A percentile compares a stretch with the other conserved stretches of the same genome.
Evolutionary conservation across 53 echinoderm and acorn worm genomes (phyloP).

Genomic region (Arbacia lixula): DNA sequence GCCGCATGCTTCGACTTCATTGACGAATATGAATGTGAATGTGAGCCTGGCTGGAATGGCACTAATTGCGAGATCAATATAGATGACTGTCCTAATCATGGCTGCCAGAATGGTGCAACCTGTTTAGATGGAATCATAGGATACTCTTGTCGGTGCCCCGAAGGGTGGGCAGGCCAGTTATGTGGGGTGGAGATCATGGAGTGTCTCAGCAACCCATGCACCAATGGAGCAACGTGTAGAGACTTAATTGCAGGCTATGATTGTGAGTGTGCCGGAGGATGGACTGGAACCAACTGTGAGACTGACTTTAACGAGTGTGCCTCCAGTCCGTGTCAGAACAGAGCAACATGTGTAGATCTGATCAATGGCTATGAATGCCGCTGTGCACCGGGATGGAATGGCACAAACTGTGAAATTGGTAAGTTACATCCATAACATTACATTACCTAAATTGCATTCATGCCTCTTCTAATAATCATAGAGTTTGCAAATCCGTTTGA

Average conservation of each 20-base stretch:
- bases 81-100: neutral
- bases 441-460: no score
- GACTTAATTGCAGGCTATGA: neutral
- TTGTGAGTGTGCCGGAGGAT: constrained; percentile 28
- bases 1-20: neutral
- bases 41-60: neutral
- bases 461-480: no score
- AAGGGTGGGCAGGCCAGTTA: neutral
- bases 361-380: constrained; percentile 7
- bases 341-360: neutral
- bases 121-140: constrained; percentile 46
- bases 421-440: neutral
- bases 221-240: constrained; percentile 35
- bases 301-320: neutral
- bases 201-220: constrained; percentile 32
- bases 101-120: constrained; percentile 54
- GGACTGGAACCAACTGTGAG: constrained; percentile 6
- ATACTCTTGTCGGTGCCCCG: neutral
- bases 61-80: neutral
- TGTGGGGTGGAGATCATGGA: neutral
- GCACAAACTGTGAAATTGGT: neutral
- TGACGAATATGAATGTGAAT: neutral
- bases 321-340: constrained; percentile 5
- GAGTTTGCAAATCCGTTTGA: no score
- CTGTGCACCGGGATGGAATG: constrained; percentile 8